A percentile compares a stretch with the other conserved stretches of the same genome.
Conservation (phyloP, 37 sponge, comb jelly and placozoan genomes). For the Bolinopsis microptera region DNA sequence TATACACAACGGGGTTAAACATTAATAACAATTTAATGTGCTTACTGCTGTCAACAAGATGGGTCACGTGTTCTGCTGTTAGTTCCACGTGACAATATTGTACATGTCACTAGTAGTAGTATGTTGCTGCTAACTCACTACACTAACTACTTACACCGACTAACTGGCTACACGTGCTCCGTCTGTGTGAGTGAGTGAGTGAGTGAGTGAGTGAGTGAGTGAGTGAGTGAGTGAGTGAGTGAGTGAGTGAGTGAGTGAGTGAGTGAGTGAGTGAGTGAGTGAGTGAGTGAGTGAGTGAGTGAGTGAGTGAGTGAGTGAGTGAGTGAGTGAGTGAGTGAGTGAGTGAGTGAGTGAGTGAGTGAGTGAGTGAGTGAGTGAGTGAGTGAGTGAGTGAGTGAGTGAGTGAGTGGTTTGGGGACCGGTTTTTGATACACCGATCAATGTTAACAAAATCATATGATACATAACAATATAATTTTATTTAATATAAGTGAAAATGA, state of each 20-base stretch:
- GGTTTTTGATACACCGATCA: too few relatives aligned
- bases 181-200: conserved; percentile 69
- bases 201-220: conserved; percentile 68
- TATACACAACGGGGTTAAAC: neutral
- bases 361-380: conserved; percentile 66
- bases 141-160: too few relatives aligned
- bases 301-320: neutral
- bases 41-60: neutral
- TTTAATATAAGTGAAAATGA: too few relatives aligned
- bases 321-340: conserved; percentile 11
- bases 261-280: conserved; percentile 68
- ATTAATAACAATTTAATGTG: neutral
- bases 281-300: conserved; percentile 51
- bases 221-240: conserved; percentile 69
- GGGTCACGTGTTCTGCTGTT: neutral
- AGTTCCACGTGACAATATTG: neutral
- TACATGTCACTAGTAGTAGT: neutral
- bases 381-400: neutral
- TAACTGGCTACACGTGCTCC: neutral
- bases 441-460: too few relatives aligned
- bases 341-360: conserved; percentile 41
- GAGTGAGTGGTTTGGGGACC: too few relatives aligned
- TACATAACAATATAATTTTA: too few relatives aligned
- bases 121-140: too few relatives aligned
- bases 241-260: conserved; percentile 69